These are phyloP conservation scores for Morpho helenor DNA, from an alignment of 2,888 invertebrate genomes.

Conservation along the genomic window DNA sequence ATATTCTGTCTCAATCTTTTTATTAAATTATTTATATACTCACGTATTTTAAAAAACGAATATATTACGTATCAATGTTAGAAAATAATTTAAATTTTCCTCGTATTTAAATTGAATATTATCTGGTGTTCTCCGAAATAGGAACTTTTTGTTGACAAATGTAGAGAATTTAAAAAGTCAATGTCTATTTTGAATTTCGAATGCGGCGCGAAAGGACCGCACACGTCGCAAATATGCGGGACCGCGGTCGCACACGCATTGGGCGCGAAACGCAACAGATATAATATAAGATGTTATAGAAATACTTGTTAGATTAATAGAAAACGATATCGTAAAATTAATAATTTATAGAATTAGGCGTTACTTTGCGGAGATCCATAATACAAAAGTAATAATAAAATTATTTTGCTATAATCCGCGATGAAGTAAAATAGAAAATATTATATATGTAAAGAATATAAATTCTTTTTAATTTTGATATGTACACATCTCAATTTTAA, in stretches of 20 bases:
- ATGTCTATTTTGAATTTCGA: constrained; percentile 46
- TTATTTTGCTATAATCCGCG: no score
- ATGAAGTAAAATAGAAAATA: no score
- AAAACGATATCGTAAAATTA: no score
- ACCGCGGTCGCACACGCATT: constrained; percentile 44
- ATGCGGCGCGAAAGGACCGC: constrained; percentile 53
- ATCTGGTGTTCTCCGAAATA: constrained; percentile 2
- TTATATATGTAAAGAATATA: no score
- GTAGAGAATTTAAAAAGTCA: constrained; percentile 31
- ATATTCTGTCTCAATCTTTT: no score
- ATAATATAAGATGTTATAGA: neutral
- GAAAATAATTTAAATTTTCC: constrained; percentile 4
- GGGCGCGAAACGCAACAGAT: constrained; percentile 1
- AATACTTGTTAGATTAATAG: no score
- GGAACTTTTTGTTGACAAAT: constrained; percentile 18
- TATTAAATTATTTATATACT: no score
- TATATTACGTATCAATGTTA: neutral
- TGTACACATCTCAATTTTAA: no score
- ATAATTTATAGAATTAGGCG: no score
- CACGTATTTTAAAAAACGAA: neutral
- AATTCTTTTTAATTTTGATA: no score
- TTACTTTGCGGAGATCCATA: no score
- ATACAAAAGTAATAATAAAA: no score
- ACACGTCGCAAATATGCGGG: constrained; percentile 56
- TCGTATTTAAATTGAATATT: constrained; percentile 7